A percentile compares a stretch with the other conserved stretches of the same genome.
These are phyloP conservation scores for Noctua janthe DNA, from an alignment of 2,888 invertebrate genomes.

Conservation along the genomic window DNA sequence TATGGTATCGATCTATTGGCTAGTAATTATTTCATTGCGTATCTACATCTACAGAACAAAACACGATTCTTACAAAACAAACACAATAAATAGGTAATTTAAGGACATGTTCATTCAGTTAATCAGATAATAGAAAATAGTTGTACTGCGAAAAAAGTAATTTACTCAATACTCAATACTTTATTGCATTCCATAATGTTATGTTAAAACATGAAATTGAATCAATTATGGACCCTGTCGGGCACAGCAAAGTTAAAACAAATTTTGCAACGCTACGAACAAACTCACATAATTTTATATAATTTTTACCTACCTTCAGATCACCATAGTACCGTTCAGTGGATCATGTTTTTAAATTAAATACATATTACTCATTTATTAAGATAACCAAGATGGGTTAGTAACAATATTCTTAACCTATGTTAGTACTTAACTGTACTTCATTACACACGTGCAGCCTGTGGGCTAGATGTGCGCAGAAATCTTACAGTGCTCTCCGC, in stretches of 20 bases:
- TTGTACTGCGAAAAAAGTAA: neutral
- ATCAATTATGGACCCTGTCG: too few species aligned
- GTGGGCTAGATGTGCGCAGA: too few species aligned
- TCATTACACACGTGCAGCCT: too few species aligned
- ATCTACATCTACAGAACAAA: neutral
- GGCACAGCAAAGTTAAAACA: too few species aligned
- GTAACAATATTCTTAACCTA: too few species aligned
- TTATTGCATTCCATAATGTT: too few species aligned
- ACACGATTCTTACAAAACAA: neutral
- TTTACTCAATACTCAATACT: too few species aligned
- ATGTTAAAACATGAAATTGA: too few species aligned
- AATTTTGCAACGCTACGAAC: neutral
- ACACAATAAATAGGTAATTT: neutral
- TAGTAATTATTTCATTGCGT: neutral
- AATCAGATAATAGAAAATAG: neutral
- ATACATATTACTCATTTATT: neutral
- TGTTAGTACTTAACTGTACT: too few species aligned
- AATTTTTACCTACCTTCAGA: neutral
- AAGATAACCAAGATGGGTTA: too few species aligned
- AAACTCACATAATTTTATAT: neutral
- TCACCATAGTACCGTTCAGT: neutral
- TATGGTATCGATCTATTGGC: neutral
- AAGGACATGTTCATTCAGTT: neutral
- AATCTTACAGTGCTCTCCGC: too few species aligned
- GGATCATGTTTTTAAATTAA: neutral